Evolutionary conservation across 2,797 vertebrate genomes (phyloP).

Genomic region (Epinephelus coioides): DNA sequence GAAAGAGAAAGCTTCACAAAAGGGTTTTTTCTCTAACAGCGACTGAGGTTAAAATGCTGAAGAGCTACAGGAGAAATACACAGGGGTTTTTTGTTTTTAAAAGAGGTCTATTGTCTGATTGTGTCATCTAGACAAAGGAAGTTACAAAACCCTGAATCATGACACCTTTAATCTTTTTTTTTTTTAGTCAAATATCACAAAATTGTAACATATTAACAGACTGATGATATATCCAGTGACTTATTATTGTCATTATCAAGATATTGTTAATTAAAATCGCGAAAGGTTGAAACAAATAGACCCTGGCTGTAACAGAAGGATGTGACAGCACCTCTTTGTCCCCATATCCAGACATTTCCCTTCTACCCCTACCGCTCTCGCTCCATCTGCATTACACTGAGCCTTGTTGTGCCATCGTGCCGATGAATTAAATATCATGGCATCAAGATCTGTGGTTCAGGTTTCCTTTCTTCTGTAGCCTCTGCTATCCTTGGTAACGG

Average conservation of each 20-base stretch:
- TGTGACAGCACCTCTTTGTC: slow-evolving; percentile 56
- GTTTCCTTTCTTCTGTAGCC: slow-evolving; percentile 82
- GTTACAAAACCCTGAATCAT: neutral
- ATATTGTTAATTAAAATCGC: neutral
- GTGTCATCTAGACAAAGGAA: neutral
- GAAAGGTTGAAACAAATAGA: too few species aligned
- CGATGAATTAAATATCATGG: slow-evolving; percentile 88
- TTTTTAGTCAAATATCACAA: neutral
- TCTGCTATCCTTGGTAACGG: slow-evolving; percentile 81
- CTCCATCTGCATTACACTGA: slow-evolving; percentile 39
- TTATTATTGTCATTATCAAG: neutral
- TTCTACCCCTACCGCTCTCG: neutral
- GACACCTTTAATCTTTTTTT: neutral
- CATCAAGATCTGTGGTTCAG: slow-evolving; percentile 80
- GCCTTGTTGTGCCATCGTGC: slow-evolving; percentile 47
- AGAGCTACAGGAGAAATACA: slow-evolving; percentile 39
- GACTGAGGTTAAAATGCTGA: slow-evolving; percentile 38
- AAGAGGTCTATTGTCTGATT: neutral
- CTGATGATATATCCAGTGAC: neutral
- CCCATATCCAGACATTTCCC: slow-evolving; percentile 30
- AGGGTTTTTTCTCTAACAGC: slow-evolving; percentile 11
- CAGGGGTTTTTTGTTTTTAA: neutral
- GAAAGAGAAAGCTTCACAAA: slow-evolving; percentile 41
- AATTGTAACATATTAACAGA: neutral
- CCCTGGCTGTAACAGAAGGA: slow-evolving; percentile 20